phyloP scores from a whole-genome alignment of 1,140 invertebrate species.

The Parapsyche elsis region DNA sequence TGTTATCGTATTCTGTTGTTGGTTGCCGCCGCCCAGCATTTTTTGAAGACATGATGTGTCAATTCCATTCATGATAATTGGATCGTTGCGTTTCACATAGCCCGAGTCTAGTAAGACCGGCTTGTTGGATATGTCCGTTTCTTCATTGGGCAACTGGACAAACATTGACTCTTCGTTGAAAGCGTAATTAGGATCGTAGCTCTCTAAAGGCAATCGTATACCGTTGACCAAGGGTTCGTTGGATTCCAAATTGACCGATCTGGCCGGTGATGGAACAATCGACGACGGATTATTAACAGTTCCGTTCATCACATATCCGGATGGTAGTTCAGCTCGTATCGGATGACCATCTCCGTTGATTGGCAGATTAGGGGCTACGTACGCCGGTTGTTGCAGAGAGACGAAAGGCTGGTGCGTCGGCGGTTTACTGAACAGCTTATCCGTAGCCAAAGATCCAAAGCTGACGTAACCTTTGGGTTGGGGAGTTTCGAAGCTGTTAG shows the following conservation, averaged over 20 bases:
- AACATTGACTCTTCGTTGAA: constrained; percentile 13
- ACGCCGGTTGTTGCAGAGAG: background rate
- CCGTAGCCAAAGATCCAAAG: constrained; percentile 13
- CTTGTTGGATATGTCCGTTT: constrained; percentile 22
- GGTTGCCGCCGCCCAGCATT: background rate
- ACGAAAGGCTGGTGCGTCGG: background rate
- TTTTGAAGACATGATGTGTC: background rate
- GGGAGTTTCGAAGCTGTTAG: background rate
- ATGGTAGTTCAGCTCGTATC: background rate
- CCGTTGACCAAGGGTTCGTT: background rate
- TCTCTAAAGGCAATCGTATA: background rate
- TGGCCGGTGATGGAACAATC: background rate
- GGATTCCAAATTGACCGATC: background rate
- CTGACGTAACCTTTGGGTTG: constrained; percentile 43
- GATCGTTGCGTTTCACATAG: constrained; percentile 13
- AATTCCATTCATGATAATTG: background rate
- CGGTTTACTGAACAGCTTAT: background rate
- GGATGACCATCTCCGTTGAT: background rate
- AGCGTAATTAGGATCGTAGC: background rate
- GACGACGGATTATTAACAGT: background rate
- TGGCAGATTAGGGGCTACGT: background rate
- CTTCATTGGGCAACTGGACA: constrained; percentile 7
- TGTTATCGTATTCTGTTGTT: background rate
- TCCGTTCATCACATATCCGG: constrained; percentile 4
- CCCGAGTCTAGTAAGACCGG: constrained; percentile 6